These are phyloP conservation scores for Arctocebus calabarensis DNA, from an alignment of 2,797 vertebrate species.

Conservation along the genomic window DNA sequence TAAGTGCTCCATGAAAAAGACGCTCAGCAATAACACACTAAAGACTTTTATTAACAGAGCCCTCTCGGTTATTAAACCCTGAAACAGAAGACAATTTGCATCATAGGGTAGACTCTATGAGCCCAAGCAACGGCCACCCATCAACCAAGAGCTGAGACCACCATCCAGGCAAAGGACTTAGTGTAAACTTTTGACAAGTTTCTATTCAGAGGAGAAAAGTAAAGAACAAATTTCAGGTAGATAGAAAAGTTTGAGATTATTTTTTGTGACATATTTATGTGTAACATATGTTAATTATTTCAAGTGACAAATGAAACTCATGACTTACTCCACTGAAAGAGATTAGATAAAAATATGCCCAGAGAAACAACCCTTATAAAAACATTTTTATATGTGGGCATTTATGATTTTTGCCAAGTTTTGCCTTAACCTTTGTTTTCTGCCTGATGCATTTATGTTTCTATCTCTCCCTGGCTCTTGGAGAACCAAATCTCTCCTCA, in stretches of 20 bases:
- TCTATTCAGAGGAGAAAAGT: neutral
- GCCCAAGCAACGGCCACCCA: neutral
- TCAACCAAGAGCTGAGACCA: neutral
- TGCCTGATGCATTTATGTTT: neutral
- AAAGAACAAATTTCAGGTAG: constrained; percentile 16
- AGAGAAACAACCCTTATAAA: neutral
- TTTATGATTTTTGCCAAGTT: neutral
- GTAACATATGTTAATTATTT: neutral
- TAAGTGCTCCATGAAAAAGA: constrained; percentile 70
- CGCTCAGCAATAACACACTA: constrained; percentile 62
- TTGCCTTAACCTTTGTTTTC: neutral
- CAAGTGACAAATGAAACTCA: neutral
- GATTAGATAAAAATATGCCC: neutral
- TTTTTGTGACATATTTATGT: neutral
- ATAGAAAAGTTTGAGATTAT: constrained; percentile 25
- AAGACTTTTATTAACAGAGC: constrained; percentile 71
- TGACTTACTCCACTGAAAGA: neutral
- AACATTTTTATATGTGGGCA: neutral
- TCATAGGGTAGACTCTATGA: constrained; percentile 23
- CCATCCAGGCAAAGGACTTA: neutral
- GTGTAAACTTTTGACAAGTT: neutral
- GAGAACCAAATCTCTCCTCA: neutral
- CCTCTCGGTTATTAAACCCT: neutral
- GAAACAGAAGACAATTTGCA: constrained; percentile 32
- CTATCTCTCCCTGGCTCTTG: neutral